Percentiles rank a stretch among this genome's conserved stretches.
Evolutionary conservation across 1,140 invertebrate species (phyloP).

Genomic region (Drosophila bocki): DNA sequence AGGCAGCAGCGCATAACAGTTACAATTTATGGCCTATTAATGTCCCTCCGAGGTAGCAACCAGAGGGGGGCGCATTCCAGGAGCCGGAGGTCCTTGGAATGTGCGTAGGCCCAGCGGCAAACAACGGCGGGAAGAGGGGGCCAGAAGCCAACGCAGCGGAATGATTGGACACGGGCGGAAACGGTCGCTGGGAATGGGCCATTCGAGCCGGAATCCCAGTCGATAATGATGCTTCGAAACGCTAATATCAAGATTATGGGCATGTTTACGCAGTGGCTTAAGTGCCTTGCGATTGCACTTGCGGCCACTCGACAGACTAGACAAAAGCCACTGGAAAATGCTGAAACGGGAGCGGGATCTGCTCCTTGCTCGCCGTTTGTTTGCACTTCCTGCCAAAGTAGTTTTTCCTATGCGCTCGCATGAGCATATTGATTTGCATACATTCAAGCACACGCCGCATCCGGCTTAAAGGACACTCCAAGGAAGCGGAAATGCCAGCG

Average conservation of each 20-base stretch:
- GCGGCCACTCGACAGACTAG: constrained; percentile 42
- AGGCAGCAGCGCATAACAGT: constrained; percentile 81
- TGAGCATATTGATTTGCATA: constrained; percentile 54
- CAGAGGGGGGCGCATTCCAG: constrained; percentile 34
- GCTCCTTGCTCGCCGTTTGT: constrained; percentile 27
- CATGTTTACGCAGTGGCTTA: constrained; percentile 66
- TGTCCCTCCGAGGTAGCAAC: constrained; percentile 65
- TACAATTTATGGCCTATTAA: constrained; percentile 84
- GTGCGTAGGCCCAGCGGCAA: constrained; percentile 30
- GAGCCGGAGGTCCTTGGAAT: constrained; percentile 15
- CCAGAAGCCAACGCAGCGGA: constrained; percentile 21
- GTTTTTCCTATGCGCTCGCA: constrained; percentile 62
- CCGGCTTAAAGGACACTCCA: constrained; percentile 23
- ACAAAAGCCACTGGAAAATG: constrained; percentile 39
- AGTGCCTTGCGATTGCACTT: constrained; percentile 72
- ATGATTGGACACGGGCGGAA: constrained; percentile 9
- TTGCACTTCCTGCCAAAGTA: constrained; percentile 51
- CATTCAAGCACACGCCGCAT: constrained; percentile 2
- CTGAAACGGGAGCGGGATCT: constrained; percentile 7
- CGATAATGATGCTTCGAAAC: constrained; percentile 59
- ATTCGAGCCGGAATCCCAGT: constrained; percentile 25
- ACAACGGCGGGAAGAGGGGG: background rate
- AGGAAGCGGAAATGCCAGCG: constrained; percentile 21
- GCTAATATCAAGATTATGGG: constrained; percentile 70
- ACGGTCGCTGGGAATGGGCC: constrained; percentile 1